Conservation (phyloP, 1,140 invertebrate genomes). For the Chionoecetes opilio region DNA sequence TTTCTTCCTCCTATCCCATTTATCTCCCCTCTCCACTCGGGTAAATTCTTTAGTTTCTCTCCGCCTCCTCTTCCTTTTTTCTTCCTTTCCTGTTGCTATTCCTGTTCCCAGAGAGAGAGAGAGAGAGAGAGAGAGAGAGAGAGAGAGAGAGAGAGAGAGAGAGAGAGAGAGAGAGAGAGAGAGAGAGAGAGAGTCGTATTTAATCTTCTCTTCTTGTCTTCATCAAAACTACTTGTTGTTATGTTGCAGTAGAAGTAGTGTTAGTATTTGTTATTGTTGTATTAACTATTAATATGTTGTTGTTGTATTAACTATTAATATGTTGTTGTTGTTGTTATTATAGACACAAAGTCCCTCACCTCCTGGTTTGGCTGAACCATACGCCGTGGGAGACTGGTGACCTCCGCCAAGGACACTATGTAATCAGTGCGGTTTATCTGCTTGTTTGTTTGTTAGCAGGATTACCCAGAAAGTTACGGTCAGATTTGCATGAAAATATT, state of each 20-base stretch:
- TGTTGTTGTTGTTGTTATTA: background rate
- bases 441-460: too few relatives aligned
- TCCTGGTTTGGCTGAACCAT: background rate
- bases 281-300: background rate
- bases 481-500: too few relatives aligned
- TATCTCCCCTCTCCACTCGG: background rate
- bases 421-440: too few relatives aligned
- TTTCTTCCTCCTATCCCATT: background rate
- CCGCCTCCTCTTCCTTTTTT: background rate
- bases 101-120: background rate
- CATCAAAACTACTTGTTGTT: background rate
- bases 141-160: conserved; percentile 56
- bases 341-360: background rate
- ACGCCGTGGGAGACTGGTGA: too few relatives aligned
- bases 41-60: background rate
- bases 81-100: background rate
- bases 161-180: conserved; percentile 37
- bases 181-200: background rate
- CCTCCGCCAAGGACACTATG: too few relatives aligned
- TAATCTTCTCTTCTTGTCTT: background rate
- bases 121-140: conserved; percentile 51
- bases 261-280: background rate
- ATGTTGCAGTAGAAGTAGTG: too few relatives aligned
- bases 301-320: background rate
- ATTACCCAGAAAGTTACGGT: too few relatives aligned